phyloP scores from a whole-genome alignment of 2,113 vertebrate species.

The Ictidomys tridecemlineatus region DNA sequence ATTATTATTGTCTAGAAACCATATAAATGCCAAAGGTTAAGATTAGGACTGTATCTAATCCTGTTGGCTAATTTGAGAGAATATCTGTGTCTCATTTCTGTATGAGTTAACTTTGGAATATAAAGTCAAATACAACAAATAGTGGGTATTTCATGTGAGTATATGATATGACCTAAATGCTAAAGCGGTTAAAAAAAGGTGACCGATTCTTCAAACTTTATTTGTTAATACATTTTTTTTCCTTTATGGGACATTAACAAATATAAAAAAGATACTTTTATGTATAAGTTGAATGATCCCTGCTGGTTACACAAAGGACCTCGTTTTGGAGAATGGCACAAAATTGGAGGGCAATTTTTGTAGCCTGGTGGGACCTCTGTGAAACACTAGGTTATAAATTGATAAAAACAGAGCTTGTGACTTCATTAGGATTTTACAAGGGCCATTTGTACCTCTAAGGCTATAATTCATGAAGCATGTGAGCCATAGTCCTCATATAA shows the following conservation, averaged over 20 bases:
- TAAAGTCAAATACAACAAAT: not conserved
- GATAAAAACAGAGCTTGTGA: not conserved
- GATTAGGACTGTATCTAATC: not conserved
- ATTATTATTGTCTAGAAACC: not conserved
- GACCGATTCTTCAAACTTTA: not conserved
- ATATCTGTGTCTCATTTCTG: not conserved
- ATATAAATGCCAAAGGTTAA: not conserved
- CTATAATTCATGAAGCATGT: conserved; percentile 30
- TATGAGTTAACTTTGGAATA: not conserved
- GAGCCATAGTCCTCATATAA: conserved; percentile 41
- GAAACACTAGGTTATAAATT: not conserved
- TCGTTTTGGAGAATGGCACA: not conserved
- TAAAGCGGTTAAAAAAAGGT: not conserved
- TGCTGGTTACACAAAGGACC: not conserved
- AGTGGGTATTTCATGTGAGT: not conserved
- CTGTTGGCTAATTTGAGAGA: not conserved
- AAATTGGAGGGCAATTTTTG: not conserved
- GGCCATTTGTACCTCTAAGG: not conserved
- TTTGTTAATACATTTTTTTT: not conserved
- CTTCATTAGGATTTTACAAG: conserved; percentile 10
- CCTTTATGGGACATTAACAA: no score
- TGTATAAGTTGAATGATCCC: not conserved
- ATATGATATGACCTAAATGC: not conserved
- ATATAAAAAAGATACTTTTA: not conserved
- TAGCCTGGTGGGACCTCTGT: not conserved